Conservation (phyloP, 1,140 invertebrate genomes). For the Tetraneura akinire region DNA sequence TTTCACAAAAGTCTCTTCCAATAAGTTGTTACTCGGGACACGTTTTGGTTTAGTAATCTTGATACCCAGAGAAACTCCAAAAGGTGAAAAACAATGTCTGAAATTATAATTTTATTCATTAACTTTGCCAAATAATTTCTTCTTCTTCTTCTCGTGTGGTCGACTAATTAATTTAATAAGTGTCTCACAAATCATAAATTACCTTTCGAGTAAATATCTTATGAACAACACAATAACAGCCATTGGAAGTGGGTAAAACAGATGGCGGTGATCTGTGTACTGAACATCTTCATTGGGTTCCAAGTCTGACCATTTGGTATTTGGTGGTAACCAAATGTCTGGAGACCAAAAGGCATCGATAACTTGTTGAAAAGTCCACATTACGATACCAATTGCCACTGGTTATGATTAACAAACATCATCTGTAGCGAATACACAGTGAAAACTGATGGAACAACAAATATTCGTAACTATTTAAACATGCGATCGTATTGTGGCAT, state of each 20-base stretch:
- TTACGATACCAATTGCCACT: not conserved
- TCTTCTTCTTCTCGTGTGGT: no score
- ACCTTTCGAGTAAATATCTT: slow-evolving; percentile 81
- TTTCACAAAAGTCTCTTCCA: slow-evolving; percentile 72
- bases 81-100: slow-evolving; percentile 76
- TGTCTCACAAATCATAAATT: slow-evolving; percentile 57
- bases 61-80: slow-evolving; percentile 76
- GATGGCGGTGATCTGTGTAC: slow-evolving; percentile 80
- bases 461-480: not conserved
- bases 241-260: slow-evolving; percentile 77
- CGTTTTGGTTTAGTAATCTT: slow-evolving; percentile 75
- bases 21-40: slow-evolving; percentile 68
- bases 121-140: no score
- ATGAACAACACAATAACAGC: slow-evolving; percentile 74
- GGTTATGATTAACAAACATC: not conserved
- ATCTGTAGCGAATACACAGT: not conserved
- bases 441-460: not conserved
- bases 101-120: slow-evolving; percentile 57
- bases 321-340: slow-evolving; percentile 84
- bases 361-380: slow-evolving; percentile 3
- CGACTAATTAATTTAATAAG: not conserved
- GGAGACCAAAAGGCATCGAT: slow-evolving; percentile 76
- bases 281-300: slow-evolving; percentile 74
- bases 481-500: not conserved
- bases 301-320: slow-evolving; percentile 85